Percentiles rank a stretch among this genome's conserved stretches.
phyloP scores from a whole-genome alignment of 1,140 invertebrate genomes.

The Drosophila yakuba region DNA sequence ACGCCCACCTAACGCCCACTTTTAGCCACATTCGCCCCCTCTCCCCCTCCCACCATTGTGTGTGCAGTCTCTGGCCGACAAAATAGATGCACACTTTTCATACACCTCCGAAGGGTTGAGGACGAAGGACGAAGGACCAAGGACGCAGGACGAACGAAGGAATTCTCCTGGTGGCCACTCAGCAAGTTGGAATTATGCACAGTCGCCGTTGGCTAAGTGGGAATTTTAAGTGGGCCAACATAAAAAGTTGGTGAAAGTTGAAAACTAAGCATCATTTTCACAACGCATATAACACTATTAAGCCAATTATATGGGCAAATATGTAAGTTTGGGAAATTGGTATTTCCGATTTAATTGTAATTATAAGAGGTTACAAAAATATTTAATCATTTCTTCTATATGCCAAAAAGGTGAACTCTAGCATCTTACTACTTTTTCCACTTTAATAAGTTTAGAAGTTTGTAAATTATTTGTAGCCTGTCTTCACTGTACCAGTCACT shows the following conservation, averaged over 20 bases:
- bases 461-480: too few relatives aligned
- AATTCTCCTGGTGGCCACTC: constrained; percentile 20
- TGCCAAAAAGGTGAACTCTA: too few relatives aligned
- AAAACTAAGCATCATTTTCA: neutral
- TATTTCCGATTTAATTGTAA: neutral
- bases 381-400: too few relatives aligned
- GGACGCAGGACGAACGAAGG: constrained; percentile 8
- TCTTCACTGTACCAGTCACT: constrained; percentile 11
- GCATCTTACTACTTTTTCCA: too few relatives aligned
- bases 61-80: constrained; percentile 8
- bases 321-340: neutral
- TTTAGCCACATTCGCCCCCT: neutral
- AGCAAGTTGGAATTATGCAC: constrained; percentile 18
- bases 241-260: neutral
- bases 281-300: neutral
- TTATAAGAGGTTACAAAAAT: too few relatives aligned
- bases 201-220: constrained; percentile 11
- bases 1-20: too few relatives aligned
- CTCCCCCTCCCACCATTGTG: neutral
- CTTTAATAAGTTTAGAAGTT: too few relatives aligned
- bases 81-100: constrained; percentile 42
- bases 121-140: neutral
- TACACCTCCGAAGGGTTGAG: neutral
- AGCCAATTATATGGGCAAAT: neutral
- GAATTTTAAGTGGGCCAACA: neutral